phyloP scores from a whole-genome alignment of 2,113 vertebrate species.

The Sturnira hondurensis region DNA sequence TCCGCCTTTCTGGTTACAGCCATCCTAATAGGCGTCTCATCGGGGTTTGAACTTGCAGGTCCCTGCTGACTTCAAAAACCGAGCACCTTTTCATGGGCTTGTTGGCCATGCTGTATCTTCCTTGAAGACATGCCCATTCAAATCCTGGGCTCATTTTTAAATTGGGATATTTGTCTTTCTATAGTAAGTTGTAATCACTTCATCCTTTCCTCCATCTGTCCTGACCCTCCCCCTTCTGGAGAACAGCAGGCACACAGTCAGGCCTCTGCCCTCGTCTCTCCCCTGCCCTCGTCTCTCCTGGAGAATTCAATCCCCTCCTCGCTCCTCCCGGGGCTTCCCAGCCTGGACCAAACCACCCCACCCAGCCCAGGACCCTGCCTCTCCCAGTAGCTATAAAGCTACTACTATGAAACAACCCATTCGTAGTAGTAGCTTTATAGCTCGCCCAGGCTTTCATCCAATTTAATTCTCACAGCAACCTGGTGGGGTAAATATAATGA shows the following conservation, averaged over 20 bases:
- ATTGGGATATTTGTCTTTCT: not conserved
- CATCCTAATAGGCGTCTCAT: not conserved
- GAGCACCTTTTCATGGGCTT: not conserved
- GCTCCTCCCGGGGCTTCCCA: not conserved
- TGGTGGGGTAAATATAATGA: not conserved
- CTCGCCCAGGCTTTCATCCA: not conserved
- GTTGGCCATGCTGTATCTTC: not conserved
- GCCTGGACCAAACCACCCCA: not conserved
- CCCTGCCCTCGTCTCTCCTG: not conserved
- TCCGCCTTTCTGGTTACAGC: not conserved
- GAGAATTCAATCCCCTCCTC: not conserved
- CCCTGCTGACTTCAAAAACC: not conserved
- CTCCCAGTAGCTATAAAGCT: not conserved
- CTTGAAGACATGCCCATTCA: slow-evolving; percentile 19
- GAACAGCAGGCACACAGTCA: not conserved
- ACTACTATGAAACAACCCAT: not conserved
- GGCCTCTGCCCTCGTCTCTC: not conserved
- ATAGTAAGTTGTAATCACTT: not conserved
- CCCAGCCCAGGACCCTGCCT: not conserved
- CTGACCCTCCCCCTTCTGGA: not conserved
- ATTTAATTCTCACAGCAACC: not conserved
- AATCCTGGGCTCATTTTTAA: not conserved
- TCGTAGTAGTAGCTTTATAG: fast-evolving
- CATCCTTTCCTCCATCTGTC: not conserved
- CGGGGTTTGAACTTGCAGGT: not conserved